Base-by-base conservation (phyloP, 2,113 vertebrate genomes). In the Corydoras maculifer region DNA sequence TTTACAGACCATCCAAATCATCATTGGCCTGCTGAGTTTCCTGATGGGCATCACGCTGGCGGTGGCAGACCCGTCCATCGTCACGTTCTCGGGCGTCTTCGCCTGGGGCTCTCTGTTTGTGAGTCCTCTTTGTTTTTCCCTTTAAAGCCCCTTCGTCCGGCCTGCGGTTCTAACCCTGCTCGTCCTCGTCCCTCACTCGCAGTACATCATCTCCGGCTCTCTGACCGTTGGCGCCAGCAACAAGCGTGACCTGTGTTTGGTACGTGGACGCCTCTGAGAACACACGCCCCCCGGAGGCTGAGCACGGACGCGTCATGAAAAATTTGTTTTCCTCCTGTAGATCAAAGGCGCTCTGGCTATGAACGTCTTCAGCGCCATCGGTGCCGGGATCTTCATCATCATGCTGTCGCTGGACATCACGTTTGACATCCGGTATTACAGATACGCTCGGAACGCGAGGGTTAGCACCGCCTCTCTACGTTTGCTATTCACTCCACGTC, bases 91-190 rank as follows among this genome's bases (percentile, higher is more conserved):
- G 3, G 59, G 69, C 31, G 13, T 70, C 6, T 1, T 8, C 1
- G 35, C 54, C 30, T 75, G 73, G 73, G 67, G 61, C 15, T 35
- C 73, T 3, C 0, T 69, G 14, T 3, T 69, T 8, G 73, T 75
- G 25, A 63, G 73, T 29, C 0, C 31, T 32, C 2, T 62, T 62
- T 0, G n/a, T 2, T 50, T n/a, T 48, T 8, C 3, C 4, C 3
- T 15, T 4, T 0, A 15, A 48, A 43, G 15, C 10, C 5, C 6
- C 15, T 6, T 15, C 35, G 35, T 4, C 35, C 7, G 35, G 35
- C 4, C 4, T 8, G 35, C 35, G 35, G 35, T 4, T 43, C 35
- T 43, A 43, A 43, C 7, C 7, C 7, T 43, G 35, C 35, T 43
- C 13, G 3, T 61, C 29, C 3, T 60, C 4, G 2, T 11, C 25